Evolutionary conservation across 2,797 vertebrate genomes (phyloP).

Genomic region (Crypturellus tataupa): DNA sequence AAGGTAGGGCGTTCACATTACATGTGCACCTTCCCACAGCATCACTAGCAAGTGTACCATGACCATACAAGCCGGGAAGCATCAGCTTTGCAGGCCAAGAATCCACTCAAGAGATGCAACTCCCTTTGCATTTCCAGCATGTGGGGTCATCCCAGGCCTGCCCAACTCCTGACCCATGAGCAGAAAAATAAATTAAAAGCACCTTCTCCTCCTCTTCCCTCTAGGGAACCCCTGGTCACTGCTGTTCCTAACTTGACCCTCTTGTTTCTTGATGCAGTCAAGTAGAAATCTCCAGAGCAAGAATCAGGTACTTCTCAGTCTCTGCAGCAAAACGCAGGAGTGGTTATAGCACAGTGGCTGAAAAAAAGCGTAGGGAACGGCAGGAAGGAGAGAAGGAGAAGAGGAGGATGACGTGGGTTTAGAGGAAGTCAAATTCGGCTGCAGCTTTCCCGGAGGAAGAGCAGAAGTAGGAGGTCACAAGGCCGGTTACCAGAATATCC

Average conservation of each 20-base stretch:
- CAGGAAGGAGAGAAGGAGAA: neutral
- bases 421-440: neutral
- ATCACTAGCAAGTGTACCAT: no score
- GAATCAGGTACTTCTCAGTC: neutral
- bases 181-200: no score
- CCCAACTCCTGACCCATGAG: no score
- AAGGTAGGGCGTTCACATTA: neutral
- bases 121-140: neutral
- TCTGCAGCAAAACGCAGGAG: neutral
- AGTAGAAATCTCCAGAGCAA: neutral
- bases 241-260: neutral
- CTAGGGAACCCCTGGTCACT: neutral
- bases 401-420: neutral
- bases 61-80: neutral
- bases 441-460: neutral
- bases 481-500: constrained; percentile 89
- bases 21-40: neutral
- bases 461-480: neutral
- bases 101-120: neutral
- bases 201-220: neutral
- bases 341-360: neutral
- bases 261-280: no score
- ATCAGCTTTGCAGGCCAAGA: neutral
- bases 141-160: neutral
- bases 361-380: neutral